Conservation (phyloP, 1,140 invertebrate species). For the Diachasma alloeum region DNA sequence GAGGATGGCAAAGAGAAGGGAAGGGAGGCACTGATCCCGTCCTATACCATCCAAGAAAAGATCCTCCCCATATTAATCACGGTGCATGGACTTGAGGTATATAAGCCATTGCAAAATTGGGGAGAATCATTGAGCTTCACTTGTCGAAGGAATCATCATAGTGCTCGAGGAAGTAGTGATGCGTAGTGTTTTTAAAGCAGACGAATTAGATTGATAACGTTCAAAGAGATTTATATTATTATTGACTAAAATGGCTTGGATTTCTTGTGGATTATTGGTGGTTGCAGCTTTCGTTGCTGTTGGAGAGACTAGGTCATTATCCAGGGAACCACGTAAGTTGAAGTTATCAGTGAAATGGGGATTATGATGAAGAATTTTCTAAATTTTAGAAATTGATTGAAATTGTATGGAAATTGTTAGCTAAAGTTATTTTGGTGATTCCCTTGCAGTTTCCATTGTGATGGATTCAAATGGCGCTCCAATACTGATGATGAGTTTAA, state of each 20-base stretch:
- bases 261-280: slow-evolving; percentile 10
- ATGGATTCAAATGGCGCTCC: slow-evolving; percentile 38
- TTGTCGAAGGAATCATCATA: slow-evolving; percentile 27
- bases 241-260: slow-evolving; percentile 5
- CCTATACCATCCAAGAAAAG: slow-evolving; percentile 1
- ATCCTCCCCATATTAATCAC: neutral
- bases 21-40: slow-evolving; percentile 25
- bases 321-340: slow-evolving; percentile 36
- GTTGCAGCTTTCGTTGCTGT: neutral
- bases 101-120: slow-evolving; percentile 51
- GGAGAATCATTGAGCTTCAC: slow-evolving; percentile 36
- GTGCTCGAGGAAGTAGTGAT: neutral
- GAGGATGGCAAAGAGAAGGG: neutral
- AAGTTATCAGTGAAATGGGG: neutral
- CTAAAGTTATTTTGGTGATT: too few species aligned
- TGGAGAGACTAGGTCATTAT: slow-evolving; percentile 23
- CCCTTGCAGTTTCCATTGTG: slow-evolving; percentile 41
- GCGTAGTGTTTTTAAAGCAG: neutral
- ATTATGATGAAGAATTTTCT: too few species aligned
- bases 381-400: too few species aligned
- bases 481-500: slow-evolving; percentile 40
- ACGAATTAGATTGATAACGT: too few species aligned
- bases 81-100: slow-evolving; percentile 40
- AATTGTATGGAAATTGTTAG: neutral
- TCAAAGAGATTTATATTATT: too few species aligned